A percentile compares a stretch with the other conserved stretches of the same genome.
These are phyloP conservation scores for Parelbella ahira DNA, from an alignment of 2,888 invertebrate species.

Conservation along the genomic window DNA sequence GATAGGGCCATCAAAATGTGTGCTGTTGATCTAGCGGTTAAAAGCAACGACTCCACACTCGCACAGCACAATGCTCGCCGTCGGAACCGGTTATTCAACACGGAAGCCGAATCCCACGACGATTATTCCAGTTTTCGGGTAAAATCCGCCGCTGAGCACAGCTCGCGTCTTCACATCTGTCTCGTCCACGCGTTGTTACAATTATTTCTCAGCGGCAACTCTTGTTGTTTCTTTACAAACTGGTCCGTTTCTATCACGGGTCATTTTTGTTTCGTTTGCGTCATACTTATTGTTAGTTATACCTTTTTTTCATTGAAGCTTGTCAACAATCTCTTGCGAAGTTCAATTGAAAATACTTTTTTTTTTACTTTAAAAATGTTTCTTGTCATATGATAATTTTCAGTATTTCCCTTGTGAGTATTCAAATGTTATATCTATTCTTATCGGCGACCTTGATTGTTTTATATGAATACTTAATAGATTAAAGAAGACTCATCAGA, in stretches of 20 bases:
- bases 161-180: conserved; percentile 44
- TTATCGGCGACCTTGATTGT: too few relatives aligned
- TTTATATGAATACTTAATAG: too few relatives aligned
- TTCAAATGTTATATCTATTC: too few relatives aligned
- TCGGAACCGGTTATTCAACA: conserved; percentile 57
- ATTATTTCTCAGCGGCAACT: conserved; percentile 38
- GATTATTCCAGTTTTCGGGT: conserved; percentile 61
- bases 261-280: conserved; percentile 10
- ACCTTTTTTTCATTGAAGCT: conserved; percentile 1
- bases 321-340: conserved; percentile 1
- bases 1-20: too few relatives aligned
- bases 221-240: conserved; percentile 39
- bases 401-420: too few relatives aligned
- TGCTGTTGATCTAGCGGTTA: too few relatives aligned
- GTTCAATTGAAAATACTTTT: too few relatives aligned
- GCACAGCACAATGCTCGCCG: conserved; percentile 5
- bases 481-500: too few relatives aligned
- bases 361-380: too few relatives aligned
- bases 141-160: conserved; percentile 33
- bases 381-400: too few relatives aligned
- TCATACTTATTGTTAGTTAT: conserved; percentile 14
- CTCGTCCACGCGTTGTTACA: conserved; percentile 42
- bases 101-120: conserved; percentile 62
- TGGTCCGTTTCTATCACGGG: conserved; percentile 25
- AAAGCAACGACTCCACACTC: conserved; percentile 3